Percentiles rank a stretch among this genome's conserved stretches.
Conservation (phyloP, 2,888 invertebrate genomes). For the Didymodactylos carnosus region DNA sequence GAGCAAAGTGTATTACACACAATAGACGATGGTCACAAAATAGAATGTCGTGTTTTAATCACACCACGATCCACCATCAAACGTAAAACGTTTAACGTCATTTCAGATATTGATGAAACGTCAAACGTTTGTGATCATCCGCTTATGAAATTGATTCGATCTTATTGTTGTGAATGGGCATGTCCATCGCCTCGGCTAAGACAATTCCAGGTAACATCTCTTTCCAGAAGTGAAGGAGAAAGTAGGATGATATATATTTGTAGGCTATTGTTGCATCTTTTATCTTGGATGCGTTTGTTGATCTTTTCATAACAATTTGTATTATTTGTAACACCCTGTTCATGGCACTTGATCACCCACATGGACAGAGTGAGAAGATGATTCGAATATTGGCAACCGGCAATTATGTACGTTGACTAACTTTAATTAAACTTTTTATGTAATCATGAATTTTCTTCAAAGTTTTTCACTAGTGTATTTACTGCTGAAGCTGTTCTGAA, state of each 20-base stretch:
- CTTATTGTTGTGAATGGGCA: neutral
- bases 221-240: neutral
- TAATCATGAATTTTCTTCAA: too few species aligned
- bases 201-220: constrained; percentile 1
- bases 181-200: neutral
- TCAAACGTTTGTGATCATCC: neutral
- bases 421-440: too few species aligned
- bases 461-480: constrained; percentile 70
- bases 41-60: neutral
- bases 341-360: constrained; percentile 84
- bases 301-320: constrained; percentile 83
- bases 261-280: neutral
- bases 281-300: constrained; percentile 87
- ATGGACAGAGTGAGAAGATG: constrained; percentile 72
- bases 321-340: constrained; percentile 91
- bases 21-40: neutral
- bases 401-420: constrained; percentile 72
- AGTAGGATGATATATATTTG: neutral
- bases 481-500: constrained; percentile 72
- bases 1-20: too few species aligned
- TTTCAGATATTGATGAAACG: neutral
- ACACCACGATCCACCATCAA: neutral
- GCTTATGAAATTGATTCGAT: neutral
- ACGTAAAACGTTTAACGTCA: neutral
- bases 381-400: constrained; percentile 67